A percentile compares a stretch with the other conserved stretches of the same genome.
Evolutionary conservation across 2,888 invertebrate genomes (phyloP).

Genomic region (Amphipyra berbera): DNA sequence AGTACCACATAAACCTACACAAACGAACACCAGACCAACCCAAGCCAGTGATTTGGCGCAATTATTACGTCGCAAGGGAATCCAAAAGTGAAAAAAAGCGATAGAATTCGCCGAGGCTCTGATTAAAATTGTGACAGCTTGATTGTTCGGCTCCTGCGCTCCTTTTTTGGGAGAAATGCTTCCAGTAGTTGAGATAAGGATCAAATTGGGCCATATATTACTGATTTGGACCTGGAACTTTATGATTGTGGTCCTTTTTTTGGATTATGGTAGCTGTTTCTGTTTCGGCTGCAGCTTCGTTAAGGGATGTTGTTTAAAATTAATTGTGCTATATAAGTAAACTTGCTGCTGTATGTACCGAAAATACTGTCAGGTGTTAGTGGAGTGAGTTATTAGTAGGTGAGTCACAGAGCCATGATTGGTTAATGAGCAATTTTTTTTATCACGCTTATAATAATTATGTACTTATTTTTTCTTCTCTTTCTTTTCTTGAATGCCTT

Average conservation of each 20-base stretch:
- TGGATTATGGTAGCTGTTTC: conserved; percentile 21
- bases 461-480: too few relatives aligned
- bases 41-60: conserved; percentile 85
- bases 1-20: conserved; percentile 45
- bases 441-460: too few relatives aligned
- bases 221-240: conserved; percentile 51
- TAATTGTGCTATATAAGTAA: conserved; percentile 30
- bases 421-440: too few relatives aligned
- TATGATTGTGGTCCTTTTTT: conserved; percentile 51
- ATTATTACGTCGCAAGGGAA: conserved; percentile 84
- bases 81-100: conserved; percentile 81
- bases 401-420: too few relatives aligned
- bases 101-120: conserved; percentile 83
- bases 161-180: conserved; percentile 64
- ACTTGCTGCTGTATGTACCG: conserved; percentile 1
- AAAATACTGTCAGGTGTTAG: background rate
- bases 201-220: conserved; percentile 63
- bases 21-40: conserved; percentile 67
- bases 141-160: conserved; percentile 75
- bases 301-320: conserved; percentile 36
- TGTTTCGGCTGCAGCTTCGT: conserved; percentile 20
- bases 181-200: conserved; percentile 61
- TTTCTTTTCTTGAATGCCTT: too few relatives aligned
- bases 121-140: conserved; percentile 88
- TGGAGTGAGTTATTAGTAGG: too few relatives aligned